Evolutionary conservation across 2,797 vertebrate species (phyloP), one percentile per base, ranked within the genome.

Genomic region (Thripadectes ignobilis): DNA sequence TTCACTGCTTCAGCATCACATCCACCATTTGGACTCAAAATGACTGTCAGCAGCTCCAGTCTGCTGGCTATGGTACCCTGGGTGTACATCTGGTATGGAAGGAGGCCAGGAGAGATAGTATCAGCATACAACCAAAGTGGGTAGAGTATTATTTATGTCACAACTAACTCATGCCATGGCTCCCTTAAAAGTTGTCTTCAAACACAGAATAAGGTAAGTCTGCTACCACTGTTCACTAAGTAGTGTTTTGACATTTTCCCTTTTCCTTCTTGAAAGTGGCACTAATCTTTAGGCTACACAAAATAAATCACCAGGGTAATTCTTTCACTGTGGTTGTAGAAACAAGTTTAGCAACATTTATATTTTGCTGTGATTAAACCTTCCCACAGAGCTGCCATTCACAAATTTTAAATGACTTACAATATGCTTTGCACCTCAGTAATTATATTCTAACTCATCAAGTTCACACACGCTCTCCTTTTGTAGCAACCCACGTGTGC

Each of bases 401-500:
- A 92, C 65, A 83, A 95, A 80, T 92, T 83, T 81, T 77, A 96
- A 89, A 92, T 85, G 45, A 88, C 65, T 90, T 81, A 39, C 67
- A 93, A 91, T 85, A 83, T 74, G 49, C 39, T 95, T 54, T 57
- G 24, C 72, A 95, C 65, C 78, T 93, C 57, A 54, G 57, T 83
- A 94, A 93, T 94, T 93, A 89, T 77, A 89, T 71, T 88, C 52
- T 45, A 91, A 91, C 68, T 80, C 85, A 94, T 54, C 87, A 93
- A 94, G 89, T 83, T 92, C 92, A 85, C 54, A 77, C 51, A 59
- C 0, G 0, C 26, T 91, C 62, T 86, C 80, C 52, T 91, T 72
- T 80, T 88, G 81, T 72, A 93, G 78, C 29, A 41, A 83, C 65
- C 41, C 46, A 79, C 2, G 0, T 88, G 69, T 83, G n/a, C 84